phyloP scores from a whole-genome alignment of 1,140 invertebrate species.

The Heliconius hewitsoni region DNA sequence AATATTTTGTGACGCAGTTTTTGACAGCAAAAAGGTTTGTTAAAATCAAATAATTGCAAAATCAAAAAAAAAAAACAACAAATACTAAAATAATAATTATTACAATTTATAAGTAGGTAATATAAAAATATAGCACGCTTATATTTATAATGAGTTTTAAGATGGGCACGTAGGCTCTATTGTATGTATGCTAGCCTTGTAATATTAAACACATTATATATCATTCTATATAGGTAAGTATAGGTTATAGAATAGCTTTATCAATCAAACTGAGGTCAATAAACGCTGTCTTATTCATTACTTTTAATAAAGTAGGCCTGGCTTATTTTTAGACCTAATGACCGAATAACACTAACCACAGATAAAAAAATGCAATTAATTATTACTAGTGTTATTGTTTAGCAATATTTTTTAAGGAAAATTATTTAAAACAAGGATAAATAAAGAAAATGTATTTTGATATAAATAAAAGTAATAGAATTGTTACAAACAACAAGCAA shows the following conservation, averaged over 20 bases:
- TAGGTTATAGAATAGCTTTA: constrained; percentile 28
- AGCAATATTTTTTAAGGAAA: too few relatives aligned
- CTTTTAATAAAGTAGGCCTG: constrained; percentile 35
- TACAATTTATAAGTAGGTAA: neutral
- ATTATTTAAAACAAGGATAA: too few relatives aligned
- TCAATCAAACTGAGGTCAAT: constrained; percentile 37
- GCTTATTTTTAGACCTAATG: constrained; percentile 31
- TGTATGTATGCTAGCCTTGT: constrained; percentile 1
- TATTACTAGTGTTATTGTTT: too few relatives aligned
- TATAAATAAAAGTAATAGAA: too few relatives aligned
- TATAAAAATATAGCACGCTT: neutral
- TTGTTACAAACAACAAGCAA: neutral
- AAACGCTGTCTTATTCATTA: constrained; percentile 40
- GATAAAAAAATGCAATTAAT: constrained; percentile 14
- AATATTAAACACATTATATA: neutral
- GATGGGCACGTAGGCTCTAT: constrained; percentile 7
- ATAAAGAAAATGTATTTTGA: too few relatives aligned
- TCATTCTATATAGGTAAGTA: constrained; percentile 6
- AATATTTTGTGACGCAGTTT: too few relatives aligned
- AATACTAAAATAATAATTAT: neutral
- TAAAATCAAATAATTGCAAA: neutral
- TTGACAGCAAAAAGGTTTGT: too few relatives aligned
- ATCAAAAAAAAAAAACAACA: neutral
- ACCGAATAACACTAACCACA: constrained; percentile 24
- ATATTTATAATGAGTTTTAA: neutral